Percentiles rank a stretch among this genome's conserved stretches.
Evolutionary conservation across 2,797 vertebrate species (phyloP).

Genomic region (Sylvilagus floridanus): DNA sequence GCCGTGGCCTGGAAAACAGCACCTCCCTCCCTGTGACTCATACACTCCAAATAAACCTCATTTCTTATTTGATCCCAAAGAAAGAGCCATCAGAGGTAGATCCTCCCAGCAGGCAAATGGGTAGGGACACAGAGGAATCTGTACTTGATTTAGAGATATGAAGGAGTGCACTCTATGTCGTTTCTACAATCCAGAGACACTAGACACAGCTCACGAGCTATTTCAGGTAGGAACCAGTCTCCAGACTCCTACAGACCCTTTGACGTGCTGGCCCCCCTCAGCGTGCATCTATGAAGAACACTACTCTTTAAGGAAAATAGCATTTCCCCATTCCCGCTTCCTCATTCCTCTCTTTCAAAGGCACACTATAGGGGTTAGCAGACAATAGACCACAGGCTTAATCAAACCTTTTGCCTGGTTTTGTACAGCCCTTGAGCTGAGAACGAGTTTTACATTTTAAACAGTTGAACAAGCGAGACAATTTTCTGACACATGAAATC

Average conservation of each 20-base stretch:
- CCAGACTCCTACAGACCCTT: neutral
- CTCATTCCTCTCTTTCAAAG: neutral
- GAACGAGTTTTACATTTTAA: neutral
- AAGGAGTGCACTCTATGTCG: neutral
- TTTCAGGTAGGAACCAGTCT: neutral
- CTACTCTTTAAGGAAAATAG: neutral
- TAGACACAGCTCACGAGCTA: neutral
- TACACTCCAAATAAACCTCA: neutral
- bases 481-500: slow-evolving; percentile 49
- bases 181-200: neutral
- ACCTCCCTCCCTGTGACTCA: accelerated
- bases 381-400: neutral
- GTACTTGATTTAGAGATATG: neutral
- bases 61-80: neutral
- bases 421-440: neutral
- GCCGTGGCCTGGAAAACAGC: no score
- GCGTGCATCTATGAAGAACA: neutral
- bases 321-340: neutral
- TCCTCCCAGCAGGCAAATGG: neutral
- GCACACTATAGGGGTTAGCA: neutral
- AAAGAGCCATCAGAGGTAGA: neutral
- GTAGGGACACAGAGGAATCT: neutral
- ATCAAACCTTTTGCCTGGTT: neutral
- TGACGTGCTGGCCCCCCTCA: neutral
- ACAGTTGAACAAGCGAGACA: slow-evolving; percentile 17